Evolutionary conservation across 2,797 vertebrate genomes (phyloP).

Genomic region (Anguilla marmorata): DNA sequence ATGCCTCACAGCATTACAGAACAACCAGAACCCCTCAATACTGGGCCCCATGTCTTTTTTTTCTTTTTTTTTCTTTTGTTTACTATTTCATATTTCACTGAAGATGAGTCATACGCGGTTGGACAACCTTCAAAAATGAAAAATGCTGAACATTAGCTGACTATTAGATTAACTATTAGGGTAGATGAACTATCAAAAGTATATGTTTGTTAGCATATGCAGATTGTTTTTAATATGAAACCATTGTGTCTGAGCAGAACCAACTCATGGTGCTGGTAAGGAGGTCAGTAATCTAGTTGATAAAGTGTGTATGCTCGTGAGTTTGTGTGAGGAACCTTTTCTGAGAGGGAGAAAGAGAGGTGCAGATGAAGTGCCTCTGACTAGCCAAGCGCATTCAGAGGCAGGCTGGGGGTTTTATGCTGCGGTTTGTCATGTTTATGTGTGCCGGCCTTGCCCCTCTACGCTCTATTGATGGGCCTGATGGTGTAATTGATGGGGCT

Average conservation of each 20-base stretch:
- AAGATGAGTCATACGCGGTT: background rate
- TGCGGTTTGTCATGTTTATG: conserved; percentile 80
- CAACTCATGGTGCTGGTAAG: background rate
- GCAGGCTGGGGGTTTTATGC: conserved; percentile 68
- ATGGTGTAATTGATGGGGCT: conserved; percentile 78
- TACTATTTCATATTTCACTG: background rate
- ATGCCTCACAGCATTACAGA: background rate
- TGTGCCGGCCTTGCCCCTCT: conserved; percentile 66
- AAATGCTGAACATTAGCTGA: background rate
- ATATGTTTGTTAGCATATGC: background rate
- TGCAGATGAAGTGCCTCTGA: conserved; percentile 5
- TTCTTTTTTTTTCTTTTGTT: background rate
- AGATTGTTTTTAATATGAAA: background rate
- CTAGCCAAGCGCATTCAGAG: background rate
- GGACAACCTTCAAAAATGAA: background rate
- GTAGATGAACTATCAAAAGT: too few species aligned
- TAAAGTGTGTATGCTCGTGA: conserved; percentile 8
- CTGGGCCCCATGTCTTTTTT: background rate
- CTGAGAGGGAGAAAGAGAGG: background rate
- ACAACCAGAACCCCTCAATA: background rate
- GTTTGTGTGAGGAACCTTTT: background rate
- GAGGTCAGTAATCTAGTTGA: background rate
- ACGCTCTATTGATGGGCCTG: conserved; percentile 66
- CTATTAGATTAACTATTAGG: too few species aligned
- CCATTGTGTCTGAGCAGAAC: background rate